These are phyloP conservation scores for Melanaphis sacchari DNA, from an alignment of 1,140 invertebrate genomes.

Conservation along the genomic window DNA sequence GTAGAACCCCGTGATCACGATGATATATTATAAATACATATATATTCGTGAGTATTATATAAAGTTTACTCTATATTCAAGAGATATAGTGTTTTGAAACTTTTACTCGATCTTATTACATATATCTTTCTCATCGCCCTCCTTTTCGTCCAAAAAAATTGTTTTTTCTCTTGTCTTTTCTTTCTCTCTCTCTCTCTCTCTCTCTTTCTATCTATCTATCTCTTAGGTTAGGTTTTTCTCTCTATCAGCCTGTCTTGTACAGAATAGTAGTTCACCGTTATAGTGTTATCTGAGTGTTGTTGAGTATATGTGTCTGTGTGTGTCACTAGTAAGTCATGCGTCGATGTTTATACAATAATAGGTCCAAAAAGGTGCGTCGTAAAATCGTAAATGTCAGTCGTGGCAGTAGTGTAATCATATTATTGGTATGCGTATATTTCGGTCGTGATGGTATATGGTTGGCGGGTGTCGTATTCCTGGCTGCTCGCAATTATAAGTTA, in stretches of 20 bases:
- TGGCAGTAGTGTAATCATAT: neutral
- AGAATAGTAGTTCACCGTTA: conserved; percentile 9
- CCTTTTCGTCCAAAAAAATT: neutral
- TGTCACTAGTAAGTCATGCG: neutral
- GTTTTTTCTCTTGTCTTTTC: neutral
- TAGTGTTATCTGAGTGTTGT: neutral
- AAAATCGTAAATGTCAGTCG: neutral
- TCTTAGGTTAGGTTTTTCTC: neutral
- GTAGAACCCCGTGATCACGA: neutral
- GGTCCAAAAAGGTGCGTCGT: neutral
- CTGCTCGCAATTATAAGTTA: conserved; percentile 66
- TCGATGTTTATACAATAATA: neutral
- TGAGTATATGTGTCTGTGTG: neutral
- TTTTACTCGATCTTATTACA: conserved; percentile 1
- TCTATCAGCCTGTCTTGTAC: neutral
- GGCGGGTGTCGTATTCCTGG: conserved; percentile 60
- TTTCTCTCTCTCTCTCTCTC: neutral
- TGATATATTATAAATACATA: neutral
- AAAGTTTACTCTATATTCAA: neutral
- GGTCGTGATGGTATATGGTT: neutral
- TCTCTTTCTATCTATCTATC: too few relatives aligned
- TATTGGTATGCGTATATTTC: neutral
- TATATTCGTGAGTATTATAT: neutral
- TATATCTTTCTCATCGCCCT: neutral
- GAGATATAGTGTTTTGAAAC: neutral